Percentiles rank a stretch among this genome's conserved stretches.
These are phyloP conservation scores for Atethmia centrago DNA, from an alignment of 2,888 invertebrate genomes.

Conservation along the genomic window DNA sequence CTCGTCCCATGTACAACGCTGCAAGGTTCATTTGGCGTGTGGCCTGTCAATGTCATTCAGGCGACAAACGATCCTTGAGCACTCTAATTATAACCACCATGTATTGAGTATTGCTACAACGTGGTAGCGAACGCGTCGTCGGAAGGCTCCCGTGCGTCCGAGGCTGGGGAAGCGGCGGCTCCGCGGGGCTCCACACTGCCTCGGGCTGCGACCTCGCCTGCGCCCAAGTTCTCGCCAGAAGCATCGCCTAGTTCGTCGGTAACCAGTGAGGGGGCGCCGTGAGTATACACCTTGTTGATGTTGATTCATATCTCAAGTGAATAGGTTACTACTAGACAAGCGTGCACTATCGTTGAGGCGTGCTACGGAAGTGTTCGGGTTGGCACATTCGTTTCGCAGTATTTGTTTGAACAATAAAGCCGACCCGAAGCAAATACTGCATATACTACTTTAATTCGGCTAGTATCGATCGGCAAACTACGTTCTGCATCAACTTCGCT, in stretches of 20 bases:
- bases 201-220: slow-evolving; percentile 84
- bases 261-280: slow-evolving; percentile 95
- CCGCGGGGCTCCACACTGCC: slow-evolving; percentile 85
- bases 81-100: slow-evolving; percentile 41
- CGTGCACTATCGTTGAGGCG: too few relatives aligned
- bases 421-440: too few relatives aligned
- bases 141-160: slow-evolving; percentile 87
- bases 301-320: too few relatives aligned
- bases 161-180: slow-evolving; percentile 88
- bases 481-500: too few relatives aligned
- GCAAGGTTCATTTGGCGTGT: neutral
- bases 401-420: too few relatives aligned
- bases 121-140: slow-evolving; percentile 89
- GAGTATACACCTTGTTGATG: slow-evolving; percentile 70
- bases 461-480: too few relatives aligned
- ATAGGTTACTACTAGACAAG: too few relatives aligned
- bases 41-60: neutral
- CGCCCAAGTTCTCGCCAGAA: slow-evolving; percentile 94
- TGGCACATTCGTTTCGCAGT: too few relatives aligned
- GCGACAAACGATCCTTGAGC: neutral
- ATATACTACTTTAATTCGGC: too few relatives aligned
- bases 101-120: slow-evolving; percentile 88
- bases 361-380: too few relatives aligned
- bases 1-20: neutral
- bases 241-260: slow-evolving; percentile 97